phyloP scores from a whole-genome alignment of 2,797 vertebrate genomes.

The Mastacembelus armatus region DNA sequence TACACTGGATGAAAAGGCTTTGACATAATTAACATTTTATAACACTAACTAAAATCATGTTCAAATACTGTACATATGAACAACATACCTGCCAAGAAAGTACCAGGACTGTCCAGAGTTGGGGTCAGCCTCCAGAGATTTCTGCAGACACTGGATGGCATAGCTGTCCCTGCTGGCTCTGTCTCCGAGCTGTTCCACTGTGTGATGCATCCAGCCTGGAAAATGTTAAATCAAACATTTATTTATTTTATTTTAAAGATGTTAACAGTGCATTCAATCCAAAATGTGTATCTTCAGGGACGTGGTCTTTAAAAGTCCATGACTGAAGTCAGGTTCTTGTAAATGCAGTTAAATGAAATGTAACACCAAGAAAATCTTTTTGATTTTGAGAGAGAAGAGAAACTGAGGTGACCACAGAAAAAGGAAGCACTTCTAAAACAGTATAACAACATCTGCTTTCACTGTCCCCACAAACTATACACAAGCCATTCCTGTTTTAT shows the following conservation, averaged over 20 bases:
- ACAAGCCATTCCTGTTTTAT: neutral
- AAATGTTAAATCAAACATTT: neutral
- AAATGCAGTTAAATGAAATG: too few relatives aligned
- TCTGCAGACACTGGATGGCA: slow-evolving; percentile 99
- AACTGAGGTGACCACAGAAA: neutral
- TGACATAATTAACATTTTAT: too few relatives aligned
- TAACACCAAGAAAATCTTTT: neutral
- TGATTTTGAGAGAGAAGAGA: neutral
- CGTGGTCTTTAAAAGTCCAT: neutral
- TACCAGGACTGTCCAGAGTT: slow-evolving; percentile 99
- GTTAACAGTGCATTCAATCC: neutral
- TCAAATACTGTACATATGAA: too few relatives aligned
- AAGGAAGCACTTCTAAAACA: neutral
- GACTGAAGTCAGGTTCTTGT: neutral
- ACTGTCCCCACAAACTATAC: neutral
- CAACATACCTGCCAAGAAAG: slow-evolving; percentile 96
- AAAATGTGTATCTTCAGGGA: neutral
- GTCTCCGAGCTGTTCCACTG: slow-evolving; percentile 97
- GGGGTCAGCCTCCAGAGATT: slow-evolving; percentile 98
- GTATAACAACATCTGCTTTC: neutral
- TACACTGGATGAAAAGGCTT: too few relatives aligned
- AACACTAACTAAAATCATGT: neutral
- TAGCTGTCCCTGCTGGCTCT: slow-evolving; percentile 96
- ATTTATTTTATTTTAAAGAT: too few relatives aligned
- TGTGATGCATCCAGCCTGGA: slow-evolving; percentile 99